Evolutionary conservation across 2,113 vertebrate species (phyloP).

Genomic region (Alosa alosa): DNA sequence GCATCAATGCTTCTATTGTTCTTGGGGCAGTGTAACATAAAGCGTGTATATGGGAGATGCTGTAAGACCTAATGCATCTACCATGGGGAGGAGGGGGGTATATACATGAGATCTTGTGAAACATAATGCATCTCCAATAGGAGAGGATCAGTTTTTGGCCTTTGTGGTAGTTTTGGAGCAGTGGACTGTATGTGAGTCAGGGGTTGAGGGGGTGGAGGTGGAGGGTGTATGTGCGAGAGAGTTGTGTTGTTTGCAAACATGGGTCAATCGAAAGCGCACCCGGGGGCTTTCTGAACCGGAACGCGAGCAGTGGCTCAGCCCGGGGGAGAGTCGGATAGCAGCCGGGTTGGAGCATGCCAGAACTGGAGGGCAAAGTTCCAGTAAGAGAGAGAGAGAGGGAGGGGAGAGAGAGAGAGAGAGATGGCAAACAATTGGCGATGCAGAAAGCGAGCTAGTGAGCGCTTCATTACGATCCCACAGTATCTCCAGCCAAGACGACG

Average conservation of each 20-base stretch:
- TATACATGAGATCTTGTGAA: not conserved
- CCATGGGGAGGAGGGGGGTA: no score
- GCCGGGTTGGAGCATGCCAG: not conserved
- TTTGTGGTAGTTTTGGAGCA: not conserved
- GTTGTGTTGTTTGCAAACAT: constrained; percentile 10
- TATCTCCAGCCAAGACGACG: not conserved
- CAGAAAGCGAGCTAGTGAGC: not conserved
- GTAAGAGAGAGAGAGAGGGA: not conserved
- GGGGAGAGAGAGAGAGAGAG: not conserved
- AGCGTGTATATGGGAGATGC: not conserved
- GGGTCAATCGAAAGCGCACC: not conserved
- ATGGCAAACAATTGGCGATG: not conserved
- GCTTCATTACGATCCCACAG: not conserved
- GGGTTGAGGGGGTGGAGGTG: not conserved
- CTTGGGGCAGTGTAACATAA: not conserved
- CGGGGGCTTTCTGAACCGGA: not conserved
- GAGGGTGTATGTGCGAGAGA: not conserved
- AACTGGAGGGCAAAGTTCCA: not conserved
- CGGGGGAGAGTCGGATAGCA: not conserved
- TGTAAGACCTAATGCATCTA: no score
- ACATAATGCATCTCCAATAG: not conserved
- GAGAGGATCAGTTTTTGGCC: not conserved
- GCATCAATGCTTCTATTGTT: not conserved
- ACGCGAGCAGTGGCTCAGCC: not conserved
- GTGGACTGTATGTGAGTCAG: not conserved